Evolutionary conservation across 2,797 vertebrate genomes (phyloP), one percentile per base, ranked within the genome.

Genomic region (Typhlichthys eigenmanni): DNA sequence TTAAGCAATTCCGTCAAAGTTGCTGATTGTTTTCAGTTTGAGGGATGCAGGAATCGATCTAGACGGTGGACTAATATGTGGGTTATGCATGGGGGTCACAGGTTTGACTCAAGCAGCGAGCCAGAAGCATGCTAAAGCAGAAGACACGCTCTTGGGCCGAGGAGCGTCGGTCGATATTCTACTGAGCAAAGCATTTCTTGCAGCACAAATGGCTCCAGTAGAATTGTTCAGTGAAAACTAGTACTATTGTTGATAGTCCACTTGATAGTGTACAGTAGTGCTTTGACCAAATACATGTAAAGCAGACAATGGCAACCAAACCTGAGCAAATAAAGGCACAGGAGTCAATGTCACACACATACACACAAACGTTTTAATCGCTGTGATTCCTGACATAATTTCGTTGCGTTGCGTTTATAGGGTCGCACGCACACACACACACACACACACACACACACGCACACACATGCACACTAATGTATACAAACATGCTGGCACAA

Each of bases 261-360:
- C 62, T 38, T 52, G 71, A 63, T 49, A 38, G 59, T 72, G 69
- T 49, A 9, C 57, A 49, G 16, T 38, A 13, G 16, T 58, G 10
- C 11, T 80, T 66, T 68, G 68, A 71, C 55, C 61, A 58, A 69
- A 68, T 47, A 47, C 71, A 66, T 19, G 47, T 74, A 67, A 76
- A 53, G 68, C 46, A 13, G 49, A n/a, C 34, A 24, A 2, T 13
- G 13, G 55, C 16, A 51, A 1, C 2, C 12, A 49, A 32, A 65
- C 19, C 2, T 19, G 38, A 56, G 34, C 64, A 10, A 2, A 57
- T 58, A 17, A 32, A 59, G 38, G 43, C 53, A 13, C 19, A 19
- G 71, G 68, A 47, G 3, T 9, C 46, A 9, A 13, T 9, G 46
- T 47, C 46, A 47, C 8, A 19, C 19, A 19, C 19, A 19, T n/a